These are phyloP conservation scores for Onychostruthus taczanowskii DNA, from an alignment of 2,113 vertebrate species.

Conservation along the genomic window DNA sequence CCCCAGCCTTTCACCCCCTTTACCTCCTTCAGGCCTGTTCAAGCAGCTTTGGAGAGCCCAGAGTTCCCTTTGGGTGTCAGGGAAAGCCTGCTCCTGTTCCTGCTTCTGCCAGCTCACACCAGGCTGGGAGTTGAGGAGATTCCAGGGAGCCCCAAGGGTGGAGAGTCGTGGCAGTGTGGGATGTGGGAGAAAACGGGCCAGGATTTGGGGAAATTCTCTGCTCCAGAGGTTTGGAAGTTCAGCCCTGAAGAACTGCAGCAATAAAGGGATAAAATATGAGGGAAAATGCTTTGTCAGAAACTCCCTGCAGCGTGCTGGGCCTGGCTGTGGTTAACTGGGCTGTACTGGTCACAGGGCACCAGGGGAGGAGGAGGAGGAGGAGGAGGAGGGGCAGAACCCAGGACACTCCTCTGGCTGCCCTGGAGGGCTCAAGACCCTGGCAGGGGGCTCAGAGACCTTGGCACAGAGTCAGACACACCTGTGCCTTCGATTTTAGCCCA, in stretches of 20 bases:
- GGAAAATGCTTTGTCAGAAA: not conserved
- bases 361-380: not conserved
- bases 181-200: not conserved
- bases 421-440: too few species aligned
- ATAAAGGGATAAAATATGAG: not conserved
- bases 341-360: not conserved
- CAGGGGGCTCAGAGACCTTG: too few species aligned
- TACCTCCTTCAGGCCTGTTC: not conserved
- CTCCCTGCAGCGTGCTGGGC: not conserved
- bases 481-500: too few species aligned
- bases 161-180: rapidly evolving
- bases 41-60: not conserved
- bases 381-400: too few species aligned
- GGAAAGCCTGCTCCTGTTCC: not conserved
- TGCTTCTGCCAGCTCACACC: not conserved
- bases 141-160: not conserved
- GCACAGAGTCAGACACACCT: too few species aligned
- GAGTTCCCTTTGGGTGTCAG: not conserved
- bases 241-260: not conserved
- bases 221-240: not conserved
- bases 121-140: not conserved
- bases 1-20: not conserved
- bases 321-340: not conserved
- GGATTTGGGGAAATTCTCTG: too few species aligned
- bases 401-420: too few species aligned